Evolutionary conservation across 2,888 invertebrate species (phyloP).

Genomic region (Hoplodrina blanda): DNA sequence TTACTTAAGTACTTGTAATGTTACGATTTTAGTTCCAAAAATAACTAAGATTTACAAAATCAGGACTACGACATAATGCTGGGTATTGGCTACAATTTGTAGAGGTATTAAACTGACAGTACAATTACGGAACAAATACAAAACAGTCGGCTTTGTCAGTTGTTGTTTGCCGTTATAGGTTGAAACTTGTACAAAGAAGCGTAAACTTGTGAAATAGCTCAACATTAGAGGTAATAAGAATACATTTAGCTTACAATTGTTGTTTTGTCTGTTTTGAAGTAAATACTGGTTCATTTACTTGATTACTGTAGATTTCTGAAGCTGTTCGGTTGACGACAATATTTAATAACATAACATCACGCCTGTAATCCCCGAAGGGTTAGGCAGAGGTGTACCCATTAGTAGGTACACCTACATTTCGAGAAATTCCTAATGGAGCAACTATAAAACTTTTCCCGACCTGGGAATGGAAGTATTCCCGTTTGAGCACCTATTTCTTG

Average conservation of each 20-base stretch:
- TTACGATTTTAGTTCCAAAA: not conserved
- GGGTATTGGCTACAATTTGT: slow-evolving; percentile 26
- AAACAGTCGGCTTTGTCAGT: slow-evolving; percentile 40
- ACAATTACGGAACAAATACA: slow-evolving; percentile 38
- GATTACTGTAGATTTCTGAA: slow-evolving; percentile 11
- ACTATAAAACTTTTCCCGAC: too few relatives aligned
- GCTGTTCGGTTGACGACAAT: slow-evolving; percentile 35
- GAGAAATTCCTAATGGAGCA: too few relatives aligned
- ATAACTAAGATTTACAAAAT: slow-evolving; percentile 9
- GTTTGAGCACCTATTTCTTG: too few relatives aligned
- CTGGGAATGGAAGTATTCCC: too few relatives aligned
- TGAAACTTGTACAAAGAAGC: slow-evolving; percentile 49
- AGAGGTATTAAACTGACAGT: slow-evolving; percentile 33
- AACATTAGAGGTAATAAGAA: slow-evolving; percentile 39
- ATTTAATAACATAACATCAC: too few relatives aligned
- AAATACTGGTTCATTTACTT: slow-evolving; percentile 32
- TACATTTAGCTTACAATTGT: slow-evolving; percentile 47
- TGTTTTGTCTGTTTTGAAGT: slow-evolving; percentile 31
- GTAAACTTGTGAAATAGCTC: slow-evolving; percentile 40
- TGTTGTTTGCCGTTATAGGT: slow-evolving; percentile 32
- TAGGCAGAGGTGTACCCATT: too few relatives aligned
- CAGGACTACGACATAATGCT: slow-evolving; percentile 2
- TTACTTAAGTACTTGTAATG: not conserved
- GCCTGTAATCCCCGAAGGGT: not conserved
- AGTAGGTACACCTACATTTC: too few relatives aligned